Conservation (phyloP, 2,797 vertebrate genomes). For the Buphagus erythrorhynchus region DNA sequence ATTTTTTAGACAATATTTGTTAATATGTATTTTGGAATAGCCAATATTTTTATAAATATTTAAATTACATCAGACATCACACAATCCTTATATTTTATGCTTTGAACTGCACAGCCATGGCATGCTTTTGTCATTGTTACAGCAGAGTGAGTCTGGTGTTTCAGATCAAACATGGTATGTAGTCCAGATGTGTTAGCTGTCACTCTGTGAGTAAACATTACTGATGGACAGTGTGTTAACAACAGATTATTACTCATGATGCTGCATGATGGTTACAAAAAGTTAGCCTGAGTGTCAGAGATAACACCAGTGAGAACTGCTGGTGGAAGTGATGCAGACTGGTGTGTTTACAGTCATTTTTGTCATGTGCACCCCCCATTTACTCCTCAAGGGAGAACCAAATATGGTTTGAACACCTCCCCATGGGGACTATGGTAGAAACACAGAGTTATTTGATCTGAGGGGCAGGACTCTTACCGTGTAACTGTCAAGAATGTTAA, state of each 20-base stretch:
- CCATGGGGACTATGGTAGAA: background rate
- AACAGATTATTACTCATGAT: conserved; percentile 63
- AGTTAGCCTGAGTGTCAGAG: conserved; percentile 35
- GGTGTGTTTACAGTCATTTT: conserved; percentile 3
- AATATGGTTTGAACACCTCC: background rate
- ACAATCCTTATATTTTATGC: background rate
- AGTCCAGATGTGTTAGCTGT: conserved; percentile 70
- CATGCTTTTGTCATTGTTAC: conserved; percentile 58
- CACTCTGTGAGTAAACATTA: conserved; percentile 69
- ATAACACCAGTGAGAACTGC: conserved; percentile 50
- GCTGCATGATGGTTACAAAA: conserved; percentile 38
- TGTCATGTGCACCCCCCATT: background rate
- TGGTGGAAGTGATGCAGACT: conserved; percentile 25
- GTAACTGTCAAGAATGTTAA: background rate
- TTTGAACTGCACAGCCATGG: conserved; percentile 51
- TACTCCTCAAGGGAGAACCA: background rate
- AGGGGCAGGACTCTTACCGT: background rate
- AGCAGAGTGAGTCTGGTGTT: conserved; percentile 59
- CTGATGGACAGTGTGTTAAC: conserved; percentile 73
- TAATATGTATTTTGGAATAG: background rate
- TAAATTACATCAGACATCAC: background rate
- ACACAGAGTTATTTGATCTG: background rate
- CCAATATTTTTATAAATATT: background rate
- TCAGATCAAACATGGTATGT: conserved; percentile 68
- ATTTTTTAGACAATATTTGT: background rate